Base-by-base conservation (phyloP, 1,140 invertebrate species). In the Cecropterus lyciades region DNA sequence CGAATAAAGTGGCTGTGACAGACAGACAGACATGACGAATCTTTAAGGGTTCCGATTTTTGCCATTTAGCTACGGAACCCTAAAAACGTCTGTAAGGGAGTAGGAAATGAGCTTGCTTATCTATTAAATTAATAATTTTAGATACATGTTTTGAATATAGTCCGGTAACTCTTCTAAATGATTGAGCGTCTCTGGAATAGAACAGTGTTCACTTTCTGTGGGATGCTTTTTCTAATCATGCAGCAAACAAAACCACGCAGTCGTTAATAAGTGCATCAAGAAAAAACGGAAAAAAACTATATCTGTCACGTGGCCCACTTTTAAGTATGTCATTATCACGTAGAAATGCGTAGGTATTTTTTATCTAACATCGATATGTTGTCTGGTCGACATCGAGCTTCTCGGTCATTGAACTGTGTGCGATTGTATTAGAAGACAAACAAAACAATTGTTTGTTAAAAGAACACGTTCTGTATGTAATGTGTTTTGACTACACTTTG, bases 391-490 rank as follows among this genome's bases (percentile, higher is more conserved):
- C 33, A 37, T 37, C 10, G n/a, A 37, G 33, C 33, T 37, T 37
- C 33, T 11, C 33, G 33, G 33, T 37, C 33, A 37, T 11, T 37
- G 33, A 37, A 37, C 33, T 37, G 33, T 37, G 33, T n/a, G 10
- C 9, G 33, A 37, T 37, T 11, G 33, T 11, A 37, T 11, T 37
- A 37, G 9, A 37, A 37, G n/a, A 37, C 33, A 37, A 11, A 37
- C 33, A 37, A 37, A 37, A 37, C 33, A 37, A 37, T 37, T 37
- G 33, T 37, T 37, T 37, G 33, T 10, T 37, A 37, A 37, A 37
- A 0, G 33, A 37, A 11, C 33, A 37, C 10, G 33, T 37, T 37
- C 33, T 37, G 33, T 37, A 33, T 8, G 33, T 37, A 37, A 37
- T 37, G 2, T 37, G 33, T 37, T 37, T 37, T 37, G 33, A 37